Conservation (phyloP, 2,113 vertebrate genomes). For the Eudyptes chrysolophus region DNA sequence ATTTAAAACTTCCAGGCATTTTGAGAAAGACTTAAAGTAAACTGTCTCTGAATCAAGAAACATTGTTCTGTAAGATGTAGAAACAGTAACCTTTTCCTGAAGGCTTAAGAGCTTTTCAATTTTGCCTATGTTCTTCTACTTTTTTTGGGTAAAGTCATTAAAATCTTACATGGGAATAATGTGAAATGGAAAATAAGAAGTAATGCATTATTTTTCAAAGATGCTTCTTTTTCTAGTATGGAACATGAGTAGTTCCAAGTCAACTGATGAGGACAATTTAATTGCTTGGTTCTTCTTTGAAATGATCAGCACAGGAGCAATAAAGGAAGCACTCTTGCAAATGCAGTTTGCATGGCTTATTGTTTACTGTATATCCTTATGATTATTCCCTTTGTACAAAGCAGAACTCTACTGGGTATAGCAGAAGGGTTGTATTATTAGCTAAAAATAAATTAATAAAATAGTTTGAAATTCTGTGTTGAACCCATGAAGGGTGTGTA, state of each 20-base stretch:
- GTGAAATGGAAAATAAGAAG: neutral
- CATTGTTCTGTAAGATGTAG: neutral
- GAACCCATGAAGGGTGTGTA: neutral
- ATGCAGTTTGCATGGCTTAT: neutral
- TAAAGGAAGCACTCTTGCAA: neutral
- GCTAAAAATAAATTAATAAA: neutral
- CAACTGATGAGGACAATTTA: neutral
- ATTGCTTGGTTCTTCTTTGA: neutral
- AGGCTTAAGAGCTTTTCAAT: neutral
- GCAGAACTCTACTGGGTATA: neutral
- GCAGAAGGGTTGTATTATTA: neutral
- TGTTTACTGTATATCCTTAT: neutral
- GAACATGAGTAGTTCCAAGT: neutral
- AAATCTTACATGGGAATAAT: neutral
- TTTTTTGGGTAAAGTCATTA: neutral
- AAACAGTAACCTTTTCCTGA: neutral
- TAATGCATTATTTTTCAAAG: neutral
- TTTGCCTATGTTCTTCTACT: neutral
- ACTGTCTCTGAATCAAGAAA: neutral
- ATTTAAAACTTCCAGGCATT: neutral
- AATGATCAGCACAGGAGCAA: neutral
- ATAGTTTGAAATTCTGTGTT: neutral
- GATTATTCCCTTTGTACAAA: neutral
- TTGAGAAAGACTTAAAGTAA: neutral
- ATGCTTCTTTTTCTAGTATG: neutral